A percentile compares a stretch with the other conserved stretches of the same genome.
Evolutionary conservation across 1,140 invertebrate genomes (phyloP).

Genomic region (Stenopsyche tienmushanensis): DNA sequence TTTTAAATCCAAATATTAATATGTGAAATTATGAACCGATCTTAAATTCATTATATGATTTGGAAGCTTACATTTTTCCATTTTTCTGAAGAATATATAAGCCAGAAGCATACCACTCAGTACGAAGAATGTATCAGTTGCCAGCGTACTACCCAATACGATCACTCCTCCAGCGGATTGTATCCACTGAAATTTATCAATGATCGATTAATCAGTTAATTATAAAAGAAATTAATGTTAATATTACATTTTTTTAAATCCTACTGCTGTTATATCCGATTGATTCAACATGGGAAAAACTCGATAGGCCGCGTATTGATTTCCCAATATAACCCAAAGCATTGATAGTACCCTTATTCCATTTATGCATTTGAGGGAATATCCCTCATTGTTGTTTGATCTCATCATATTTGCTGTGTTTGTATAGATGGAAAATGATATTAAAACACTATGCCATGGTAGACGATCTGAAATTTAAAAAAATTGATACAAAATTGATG

Average conservation of each 20-base stretch:
- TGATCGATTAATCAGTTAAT: too few relatives aligned
- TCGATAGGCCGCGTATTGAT: conserved; percentile 48
- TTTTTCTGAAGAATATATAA: conserved; percentile 57
- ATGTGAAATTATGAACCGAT: too few relatives aligned
- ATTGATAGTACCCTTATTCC: conserved; percentile 64
- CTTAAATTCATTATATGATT: too few relatives aligned
- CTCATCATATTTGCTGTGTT: conserved; percentile 45
- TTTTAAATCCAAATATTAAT: too few relatives aligned
- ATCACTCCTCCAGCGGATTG: conserved; percentile 42
- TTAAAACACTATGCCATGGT: conserved; percentile 42
- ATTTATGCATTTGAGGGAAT: conserved; percentile 53
- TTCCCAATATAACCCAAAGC: conserved; percentile 68
- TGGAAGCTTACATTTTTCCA: conserved; percentile 50
- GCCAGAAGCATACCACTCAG: conserved; percentile 59
- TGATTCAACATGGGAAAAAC: conserved; percentile 44
- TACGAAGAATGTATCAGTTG: conserved; percentile 61
- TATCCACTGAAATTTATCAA: conserved; percentile 50
- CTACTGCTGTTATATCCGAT: too few relatives aligned
- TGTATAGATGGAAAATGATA: conserved; percentile 47
- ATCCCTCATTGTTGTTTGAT: conserved; percentile 38
- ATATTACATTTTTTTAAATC: too few relatives aligned
- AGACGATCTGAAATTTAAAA: too few relatives aligned
- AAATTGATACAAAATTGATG: too few relatives aligned
- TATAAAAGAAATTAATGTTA: too few relatives aligned
- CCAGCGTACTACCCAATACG: conserved; percentile 48